Evolutionary conservation across 1,140 invertebrate species (phyloP), one percentile per base, ranked within the genome.

Genomic region (Piezodorus guildinii): DNA sequence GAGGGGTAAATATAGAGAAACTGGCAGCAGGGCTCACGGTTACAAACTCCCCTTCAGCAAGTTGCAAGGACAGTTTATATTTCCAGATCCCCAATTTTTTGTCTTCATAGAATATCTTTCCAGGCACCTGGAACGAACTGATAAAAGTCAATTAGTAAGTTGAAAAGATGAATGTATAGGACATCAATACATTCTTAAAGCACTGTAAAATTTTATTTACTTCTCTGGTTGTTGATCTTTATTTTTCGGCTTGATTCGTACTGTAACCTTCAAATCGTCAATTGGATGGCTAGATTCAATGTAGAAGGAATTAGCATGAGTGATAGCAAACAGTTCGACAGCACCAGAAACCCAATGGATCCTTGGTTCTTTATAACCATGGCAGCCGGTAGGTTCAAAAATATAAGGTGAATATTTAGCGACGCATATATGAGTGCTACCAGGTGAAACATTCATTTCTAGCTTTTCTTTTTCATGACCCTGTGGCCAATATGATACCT

Each of bases 381-480:
- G 93, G 73, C 94, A 96, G 46, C 91, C 85, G 66, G 81, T 81
- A 12, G 91, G 83, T 45, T 80, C 79, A 43, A 96, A 84, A 54
- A 81, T 77, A 72, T 94, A 96, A 52, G 75, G 73, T n/a, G 85
- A 88, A 39, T 81, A 72, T 65, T 77, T 74, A 5, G 82, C 77
- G 0, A 93, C 75, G 71, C 91, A 93, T 68, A 85, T 77, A 43
- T 75, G 76, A 1, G 60, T 66, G 30, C 61, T 68, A 9, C 73
- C 69, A 64, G 30, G 30, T 16, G 27, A 39, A n/a, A 60, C 58
- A 34, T 17, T 43, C 58, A 60, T 43, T 23, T 60, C 58, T 21
- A 17, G 16, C 30, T 60, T 60, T 6, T 60, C 58, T 60, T 62
- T 62, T 14, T 23, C 56, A 52, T 61, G 15, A 14, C 59, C 56